Percentiles rank a stretch among this genome's conserved stretches.
Conservation (phyloP, 2,888 invertebrate genomes). For the Acleris holmiana region DNA sequence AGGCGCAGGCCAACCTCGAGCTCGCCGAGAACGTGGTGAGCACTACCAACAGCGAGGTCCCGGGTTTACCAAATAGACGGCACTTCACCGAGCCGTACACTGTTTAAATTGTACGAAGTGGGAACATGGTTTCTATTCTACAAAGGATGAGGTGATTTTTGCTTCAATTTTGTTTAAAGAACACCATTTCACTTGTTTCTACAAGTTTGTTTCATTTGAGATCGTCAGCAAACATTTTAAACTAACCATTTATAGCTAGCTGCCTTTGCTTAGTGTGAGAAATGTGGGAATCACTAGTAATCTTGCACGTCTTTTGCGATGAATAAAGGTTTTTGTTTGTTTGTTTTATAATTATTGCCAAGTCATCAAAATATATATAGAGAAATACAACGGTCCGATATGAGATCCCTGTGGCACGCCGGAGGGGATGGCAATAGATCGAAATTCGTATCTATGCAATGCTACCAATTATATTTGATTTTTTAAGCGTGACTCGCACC, state of each 20-base stretch:
- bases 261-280: too few species aligned
- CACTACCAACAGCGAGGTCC: conserved; percentile 17
- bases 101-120: too few species aligned
- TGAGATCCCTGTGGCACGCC: background rate
- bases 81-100: too few species aligned
- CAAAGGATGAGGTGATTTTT: too few species aligned
- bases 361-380: background rate
- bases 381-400: background rate
- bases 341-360: too few species aligned
- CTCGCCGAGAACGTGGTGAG: conserved; percentile 56
- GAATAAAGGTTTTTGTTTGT: too few species aligned
- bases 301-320: too few species aligned
- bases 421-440: background rate
- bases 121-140: too few species aligned
- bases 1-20: conserved; percentile 63
- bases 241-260: background rate
- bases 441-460: background rate
- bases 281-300: too few species aligned
- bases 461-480: background rate
- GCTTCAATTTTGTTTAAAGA: too few species aligned
- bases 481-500: background rate
- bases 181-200: too few species aligned
- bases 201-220: background rate
- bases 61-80: too few species aligned
- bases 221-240: background rate